phyloP scores from a whole-genome alignment of 2,797 vertebrate genomes.

The Gila robusta region DNA sequence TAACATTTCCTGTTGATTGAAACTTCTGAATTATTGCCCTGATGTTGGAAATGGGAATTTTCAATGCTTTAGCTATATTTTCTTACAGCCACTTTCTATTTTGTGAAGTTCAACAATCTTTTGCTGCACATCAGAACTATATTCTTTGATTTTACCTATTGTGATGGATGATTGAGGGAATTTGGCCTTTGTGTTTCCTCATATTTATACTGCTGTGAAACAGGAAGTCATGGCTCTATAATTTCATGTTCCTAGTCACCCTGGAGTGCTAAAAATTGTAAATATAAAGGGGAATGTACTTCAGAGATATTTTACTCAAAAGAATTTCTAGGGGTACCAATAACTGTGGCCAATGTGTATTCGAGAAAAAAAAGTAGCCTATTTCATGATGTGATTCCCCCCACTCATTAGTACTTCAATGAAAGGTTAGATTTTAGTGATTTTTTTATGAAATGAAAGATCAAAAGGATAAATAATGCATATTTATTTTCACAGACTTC shows the following conservation, averaged over 20 bases:
- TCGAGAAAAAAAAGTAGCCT: neutral
- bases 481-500: neutral
- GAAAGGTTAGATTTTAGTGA: neutral
- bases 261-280: neutral
- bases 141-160: no score
- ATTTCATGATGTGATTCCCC: neutral
- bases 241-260: neutral
- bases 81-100: neutral
- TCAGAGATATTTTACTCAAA: neutral
- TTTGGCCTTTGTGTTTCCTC: no score
- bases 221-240: no score
- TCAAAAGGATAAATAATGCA: neutral
- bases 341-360: neutral
- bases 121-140: no score
- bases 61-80: neutral
- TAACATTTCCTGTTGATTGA: neutral
- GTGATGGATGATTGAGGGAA: no score
- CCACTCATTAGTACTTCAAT: neutral
- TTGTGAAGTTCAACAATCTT: neutral
- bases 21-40: neutral
- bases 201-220: no score
- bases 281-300: neutral
- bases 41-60: neutral
- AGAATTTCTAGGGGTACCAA: neutral
- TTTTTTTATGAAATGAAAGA: neutral